A percentile compares a stretch with the other conserved stretches of the same genome.
These are phyloP conservation scores for Strigamia crassipes DNA, from an alignment of 2,888 invertebrate species.

Conservation along the genomic window DNA sequence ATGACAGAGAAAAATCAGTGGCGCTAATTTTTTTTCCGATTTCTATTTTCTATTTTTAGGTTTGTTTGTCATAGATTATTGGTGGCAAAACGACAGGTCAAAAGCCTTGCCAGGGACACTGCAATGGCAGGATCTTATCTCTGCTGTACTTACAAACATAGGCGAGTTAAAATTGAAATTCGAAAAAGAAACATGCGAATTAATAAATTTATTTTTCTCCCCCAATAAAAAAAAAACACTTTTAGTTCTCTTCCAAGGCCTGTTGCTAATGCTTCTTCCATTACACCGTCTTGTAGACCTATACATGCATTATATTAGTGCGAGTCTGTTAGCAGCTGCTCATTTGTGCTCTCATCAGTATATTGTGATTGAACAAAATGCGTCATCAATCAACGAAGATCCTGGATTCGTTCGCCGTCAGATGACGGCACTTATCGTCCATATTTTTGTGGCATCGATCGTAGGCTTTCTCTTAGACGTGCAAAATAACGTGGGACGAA, in stretches of 20 bases:
- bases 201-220: constrained; percentile 53
- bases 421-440: constrained; percentile 56
- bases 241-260: constrained; percentile 61
- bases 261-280: constrained; percentile 62
- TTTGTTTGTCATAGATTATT: constrained; percentile 61
- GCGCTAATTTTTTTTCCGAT: too few relatives aligned
- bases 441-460: constrained; percentile 57
- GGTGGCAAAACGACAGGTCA: constrained; percentile 57
- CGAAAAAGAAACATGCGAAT: neutral
- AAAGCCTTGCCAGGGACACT: constrained; percentile 52
- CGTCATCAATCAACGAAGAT: constrained; percentile 52
- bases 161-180: constrained; percentile 54
- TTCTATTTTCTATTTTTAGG: neutral
- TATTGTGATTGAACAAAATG: constrained; percentile 55
- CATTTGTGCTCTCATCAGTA: constrained; percentile 61
- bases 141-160: constrained; percentile 56
- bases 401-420: constrained; percentile 55
- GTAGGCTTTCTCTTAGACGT: constrained; percentile 60
- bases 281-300: constrained; percentile 61
- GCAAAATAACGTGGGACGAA: constrained; percentile 56
- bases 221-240: too few relatives aligned
- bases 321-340: constrained; percentile 59
- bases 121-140: constrained; percentile 54
- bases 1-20: neutral
- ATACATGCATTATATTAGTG: constrained; percentile 62